These are phyloP conservation scores for Saturnia japonica DNA, from an alignment of 2,888 invertebrate genomes.

Conservation along the genomic window DNA sequence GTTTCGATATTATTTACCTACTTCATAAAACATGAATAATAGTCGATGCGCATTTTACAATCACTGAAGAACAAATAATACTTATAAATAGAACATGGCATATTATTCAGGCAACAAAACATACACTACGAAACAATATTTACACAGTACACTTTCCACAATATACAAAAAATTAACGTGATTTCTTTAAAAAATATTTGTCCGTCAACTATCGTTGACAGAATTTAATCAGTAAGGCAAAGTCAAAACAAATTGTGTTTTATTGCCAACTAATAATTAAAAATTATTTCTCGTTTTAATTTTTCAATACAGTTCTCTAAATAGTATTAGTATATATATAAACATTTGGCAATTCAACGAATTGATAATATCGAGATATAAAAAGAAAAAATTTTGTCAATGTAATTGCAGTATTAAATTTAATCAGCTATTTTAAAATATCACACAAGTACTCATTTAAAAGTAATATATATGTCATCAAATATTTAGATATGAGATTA, in stretches of 20 bases:
- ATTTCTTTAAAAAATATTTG: not conserved
- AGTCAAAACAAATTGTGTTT: not conserved
- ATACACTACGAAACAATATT: constrained; percentile 62
- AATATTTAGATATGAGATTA: too few species aligned
- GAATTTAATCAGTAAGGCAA: not conserved
- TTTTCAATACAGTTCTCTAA: too few species aligned
- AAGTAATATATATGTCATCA: too few species aligned
- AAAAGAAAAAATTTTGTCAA: too few species aligned
- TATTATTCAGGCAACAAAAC: constrained; percentile 44
- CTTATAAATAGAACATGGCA: constrained; percentile 60
- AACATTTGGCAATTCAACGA: too few species aligned
- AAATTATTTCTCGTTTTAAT: not conserved
- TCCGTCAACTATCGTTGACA: not conserved
- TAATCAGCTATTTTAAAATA: too few species aligned
- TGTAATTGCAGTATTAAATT: too few species aligned
- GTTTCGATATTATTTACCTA: not conserved
- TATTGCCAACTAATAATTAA: not conserved
- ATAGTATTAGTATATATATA: too few species aligned
- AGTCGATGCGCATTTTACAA: constrained; percentile 5
- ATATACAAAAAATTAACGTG: constrained; percentile 45
- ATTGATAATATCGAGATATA: too few species aligned
- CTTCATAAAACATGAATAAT: not conserved
- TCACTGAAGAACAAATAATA: constrained; percentile 27
- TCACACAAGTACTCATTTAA: too few species aligned
- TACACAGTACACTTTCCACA: constrained; percentile 66